Conservation (phyloP, 2,113 vertebrate genomes). For the Clarias batrachus region DNA sequence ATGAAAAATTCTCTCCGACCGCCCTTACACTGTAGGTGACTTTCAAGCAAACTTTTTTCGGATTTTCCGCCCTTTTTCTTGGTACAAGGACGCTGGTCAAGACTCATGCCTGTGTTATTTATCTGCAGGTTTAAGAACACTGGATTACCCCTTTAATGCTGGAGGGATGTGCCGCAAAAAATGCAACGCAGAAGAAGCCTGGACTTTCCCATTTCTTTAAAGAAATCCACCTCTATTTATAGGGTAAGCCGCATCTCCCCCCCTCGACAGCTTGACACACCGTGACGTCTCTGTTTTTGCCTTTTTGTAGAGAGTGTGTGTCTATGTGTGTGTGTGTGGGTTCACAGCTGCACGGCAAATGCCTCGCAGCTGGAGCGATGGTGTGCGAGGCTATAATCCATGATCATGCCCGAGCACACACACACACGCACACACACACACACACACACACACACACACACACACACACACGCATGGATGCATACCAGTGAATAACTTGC, state of each 20-base stretch:
- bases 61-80: neutral
- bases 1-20: neutral
- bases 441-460: conserved; percentile 30
- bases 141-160: neutral
- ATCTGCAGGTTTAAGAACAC: neutral
- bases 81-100: neutral
- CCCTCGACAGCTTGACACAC: conserved; percentile 35
- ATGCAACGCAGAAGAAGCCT: neutral
- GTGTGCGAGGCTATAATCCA: conserved; percentile 49
- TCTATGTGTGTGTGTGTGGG: conserved; percentile 30
- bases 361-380: conserved; percentile 49
- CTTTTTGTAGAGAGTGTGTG: conserved; percentile 21
- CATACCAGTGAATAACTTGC: conserved; percentile 8
- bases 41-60: neutral
- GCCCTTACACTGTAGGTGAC: neutral
- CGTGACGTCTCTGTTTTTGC: conserved; percentile 48
- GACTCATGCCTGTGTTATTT: neutral
- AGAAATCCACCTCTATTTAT: conserved; percentile 44
- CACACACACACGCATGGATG: conserved; percentile 24
- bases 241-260: conserved; percentile 40
- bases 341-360: conserved; percentile 48
- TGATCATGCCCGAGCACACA: conserved; percentile 47
- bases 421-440: conserved; percentile 12
- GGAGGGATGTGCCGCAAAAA: neutral
- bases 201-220: conserved; percentile 17